Evolutionary conservation across 2,113 vertebrate genomes (phyloP).

Genomic region (Bos javanicus): DNA sequence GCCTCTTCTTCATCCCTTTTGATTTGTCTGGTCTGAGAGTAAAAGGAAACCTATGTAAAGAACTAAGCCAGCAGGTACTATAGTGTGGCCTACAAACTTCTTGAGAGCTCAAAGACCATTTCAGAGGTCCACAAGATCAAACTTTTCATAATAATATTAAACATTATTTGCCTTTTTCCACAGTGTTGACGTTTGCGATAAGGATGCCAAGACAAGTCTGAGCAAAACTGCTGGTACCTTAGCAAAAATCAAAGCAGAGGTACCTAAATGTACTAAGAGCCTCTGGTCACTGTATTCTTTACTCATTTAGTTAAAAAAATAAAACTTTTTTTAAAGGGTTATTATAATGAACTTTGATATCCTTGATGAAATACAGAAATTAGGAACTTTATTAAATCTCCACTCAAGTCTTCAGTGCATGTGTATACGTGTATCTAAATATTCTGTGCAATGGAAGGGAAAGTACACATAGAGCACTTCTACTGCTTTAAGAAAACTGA

Average conservation of each 20-base stretch:
- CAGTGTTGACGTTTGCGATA: background rate
- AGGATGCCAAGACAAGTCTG: constrained; percentile 5
- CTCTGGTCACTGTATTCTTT: background rate
- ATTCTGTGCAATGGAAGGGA: background rate
- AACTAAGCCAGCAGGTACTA: background rate
- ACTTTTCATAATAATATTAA: constrained; percentile 21
- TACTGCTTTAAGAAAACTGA: background rate
- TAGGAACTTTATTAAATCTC: background rate
- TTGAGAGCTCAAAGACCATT: background rate
- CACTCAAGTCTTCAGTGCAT: background rate
- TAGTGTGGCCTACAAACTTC: background rate
- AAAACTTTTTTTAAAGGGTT: background rate
- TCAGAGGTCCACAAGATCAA: background rate
- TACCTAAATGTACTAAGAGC: background rate
- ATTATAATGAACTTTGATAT: background rate
- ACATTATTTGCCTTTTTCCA: background rate
- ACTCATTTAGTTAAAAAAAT: background rate
- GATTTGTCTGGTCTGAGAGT: background rate
- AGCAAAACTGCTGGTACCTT: background rate
- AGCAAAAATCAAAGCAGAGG: background rate
- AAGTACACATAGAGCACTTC: background rate
- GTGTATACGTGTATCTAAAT: background rate
- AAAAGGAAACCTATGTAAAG: constrained; percentile 27
- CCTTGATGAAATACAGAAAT: background rate
- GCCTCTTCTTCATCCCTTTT: background rate